Evolutionary conservation across 2,113 vertebrate species (phyloP).

Genomic region (Hydropotes inermis): DNA sequence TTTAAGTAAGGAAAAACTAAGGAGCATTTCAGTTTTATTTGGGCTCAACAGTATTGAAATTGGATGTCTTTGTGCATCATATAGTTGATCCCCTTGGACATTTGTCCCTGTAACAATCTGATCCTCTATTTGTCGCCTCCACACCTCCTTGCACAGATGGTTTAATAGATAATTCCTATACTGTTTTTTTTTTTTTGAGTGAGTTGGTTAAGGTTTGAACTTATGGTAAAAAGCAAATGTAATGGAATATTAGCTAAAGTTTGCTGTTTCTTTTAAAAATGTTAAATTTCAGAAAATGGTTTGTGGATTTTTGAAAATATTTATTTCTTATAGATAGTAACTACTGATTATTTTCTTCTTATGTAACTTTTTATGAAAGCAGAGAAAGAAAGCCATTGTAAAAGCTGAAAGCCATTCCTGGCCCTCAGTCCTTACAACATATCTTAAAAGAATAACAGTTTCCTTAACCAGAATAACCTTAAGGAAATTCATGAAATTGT

Average conservation of each 20-base stretch:
- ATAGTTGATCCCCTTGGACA: neutral
- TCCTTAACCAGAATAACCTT: neutral
- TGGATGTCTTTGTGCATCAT: neutral
- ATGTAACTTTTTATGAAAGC: neutral
- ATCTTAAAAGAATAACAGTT: slow-evolving; percentile 48
- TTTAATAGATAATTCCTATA: slow-evolving; percentile 65
- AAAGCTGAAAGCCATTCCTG: too few species aligned
- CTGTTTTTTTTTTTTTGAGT: slow-evolving; percentile 46
- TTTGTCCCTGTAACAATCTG: neutral
- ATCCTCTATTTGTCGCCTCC: slow-evolving; percentile 12
- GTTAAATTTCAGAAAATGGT: slow-evolving; percentile 68
- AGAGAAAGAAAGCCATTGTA: neutral
- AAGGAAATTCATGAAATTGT: neutral
- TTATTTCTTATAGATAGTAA: slow-evolving; percentile 30
- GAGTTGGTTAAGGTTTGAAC: slow-evolving; percentile 48
- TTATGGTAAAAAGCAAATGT: slow-evolving; percentile 66
- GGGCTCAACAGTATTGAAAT: neutral
- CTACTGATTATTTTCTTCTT: slow-evolving; percentile 4
- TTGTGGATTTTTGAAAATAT: slow-evolving; percentile 44
- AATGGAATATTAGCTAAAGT: slow-evolving; percentile 65
- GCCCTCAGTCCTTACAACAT: neutral
- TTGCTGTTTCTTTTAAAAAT: slow-evolving; percentile 65
- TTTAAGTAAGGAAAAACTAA: neutral
- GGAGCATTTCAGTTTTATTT: neutral
- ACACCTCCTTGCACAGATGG: neutral